Evolutionary conservation across 2,797 vertebrate species (phyloP).

Genomic region (Typhlichthys eigenmanni): DNA sequence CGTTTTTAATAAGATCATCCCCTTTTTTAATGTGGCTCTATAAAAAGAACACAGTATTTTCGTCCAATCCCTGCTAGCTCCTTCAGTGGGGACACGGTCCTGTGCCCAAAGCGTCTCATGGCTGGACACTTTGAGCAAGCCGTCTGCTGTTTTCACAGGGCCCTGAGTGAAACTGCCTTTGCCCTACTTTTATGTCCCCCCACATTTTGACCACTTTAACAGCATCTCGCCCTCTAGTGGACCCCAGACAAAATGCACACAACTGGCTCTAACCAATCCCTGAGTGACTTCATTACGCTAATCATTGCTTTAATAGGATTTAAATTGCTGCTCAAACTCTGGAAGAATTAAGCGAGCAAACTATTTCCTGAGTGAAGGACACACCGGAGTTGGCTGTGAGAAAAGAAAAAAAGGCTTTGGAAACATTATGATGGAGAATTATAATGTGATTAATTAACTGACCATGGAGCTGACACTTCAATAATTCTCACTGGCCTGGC

Average conservation of each 20-base stretch:
- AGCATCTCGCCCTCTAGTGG: slow-evolving; percentile 13
- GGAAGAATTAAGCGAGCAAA: slow-evolving; percentile 50
- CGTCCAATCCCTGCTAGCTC: no score
- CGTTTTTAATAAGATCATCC: no score
- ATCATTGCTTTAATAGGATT: slow-evolving; percentile 59
- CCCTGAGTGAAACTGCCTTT: neutral
- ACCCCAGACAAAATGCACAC: slow-evolving; percentile 12
- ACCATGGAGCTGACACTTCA: slow-evolving; percentile 29
- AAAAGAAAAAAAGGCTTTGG: slow-evolving; percentile 25
- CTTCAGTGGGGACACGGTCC: no score
- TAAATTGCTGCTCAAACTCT: slow-evolving; percentile 52
- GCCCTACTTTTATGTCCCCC: slow-evolving; percentile 6
- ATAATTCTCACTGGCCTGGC: slow-evolving; percentile 1
- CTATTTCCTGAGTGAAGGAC: slow-evolving; percentile 48
- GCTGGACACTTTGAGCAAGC: neutral
- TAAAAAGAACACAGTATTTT: no score
- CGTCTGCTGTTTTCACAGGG: neutral
- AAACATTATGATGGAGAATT: slow-evolving; percentile 30
- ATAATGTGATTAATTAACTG: slow-evolving; percentile 41
- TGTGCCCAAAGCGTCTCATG: no score
- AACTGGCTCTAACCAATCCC: slow-evolving; percentile 20
- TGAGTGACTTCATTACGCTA: slow-evolving; percentile 59
- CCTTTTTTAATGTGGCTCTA: no score
- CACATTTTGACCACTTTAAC: no score
- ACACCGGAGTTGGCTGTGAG: slow-evolving; percentile 22